A percentile compares a stretch with the other conserved stretches of the same genome.
Conservation (phyloP, 2,888 invertebrate species). For the Melanotus villosus region DNA sequence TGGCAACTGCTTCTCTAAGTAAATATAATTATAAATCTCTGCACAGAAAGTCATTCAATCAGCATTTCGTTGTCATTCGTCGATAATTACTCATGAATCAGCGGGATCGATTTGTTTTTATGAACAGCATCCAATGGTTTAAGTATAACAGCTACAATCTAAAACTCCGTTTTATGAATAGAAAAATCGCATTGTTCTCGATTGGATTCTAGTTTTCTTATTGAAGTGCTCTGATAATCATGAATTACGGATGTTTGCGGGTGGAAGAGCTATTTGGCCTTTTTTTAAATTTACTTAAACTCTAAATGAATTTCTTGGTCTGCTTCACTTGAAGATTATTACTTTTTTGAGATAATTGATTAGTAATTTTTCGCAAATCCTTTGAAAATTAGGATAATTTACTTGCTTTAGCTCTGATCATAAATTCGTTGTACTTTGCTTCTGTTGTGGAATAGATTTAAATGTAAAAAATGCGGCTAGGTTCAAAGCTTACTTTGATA, state of each 20-base stretch:
- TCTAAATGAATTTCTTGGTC: not conserved
- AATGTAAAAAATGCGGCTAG: too few species aligned
- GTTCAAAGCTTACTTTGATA: too few species aligned
- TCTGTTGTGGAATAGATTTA: too few species aligned
- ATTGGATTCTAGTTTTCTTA: not conserved
- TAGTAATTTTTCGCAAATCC: too few species aligned
- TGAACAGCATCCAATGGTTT: not conserved
- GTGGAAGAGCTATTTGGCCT: not conserved
- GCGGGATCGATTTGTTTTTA: conserved; percentile 9
- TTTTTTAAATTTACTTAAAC: not conserved
- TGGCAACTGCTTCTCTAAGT: conserved; percentile 16
- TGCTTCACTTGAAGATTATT: too few species aligned
- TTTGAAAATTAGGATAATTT: too few species aligned
- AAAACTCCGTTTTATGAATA: too few species aligned
- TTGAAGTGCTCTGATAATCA: conserved; percentile 9
- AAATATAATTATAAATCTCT: conserved; percentile 25
- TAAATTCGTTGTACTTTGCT: too few species aligned
- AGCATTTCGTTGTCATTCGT: conserved; percentile 23
- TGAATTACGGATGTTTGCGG: conserved; percentile 6
- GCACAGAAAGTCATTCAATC: conserved; percentile 20
- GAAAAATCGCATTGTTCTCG: conserved; percentile 9
- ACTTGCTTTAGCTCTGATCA: too few species aligned
- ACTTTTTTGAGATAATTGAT: too few species aligned
- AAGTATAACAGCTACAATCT: not conserved
- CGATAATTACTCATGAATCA: conserved; percentile 27